phyloP scores from a whole-genome alignment of 92 coral and sea anemone genomes.

The Palythoa grandis region DNA sequence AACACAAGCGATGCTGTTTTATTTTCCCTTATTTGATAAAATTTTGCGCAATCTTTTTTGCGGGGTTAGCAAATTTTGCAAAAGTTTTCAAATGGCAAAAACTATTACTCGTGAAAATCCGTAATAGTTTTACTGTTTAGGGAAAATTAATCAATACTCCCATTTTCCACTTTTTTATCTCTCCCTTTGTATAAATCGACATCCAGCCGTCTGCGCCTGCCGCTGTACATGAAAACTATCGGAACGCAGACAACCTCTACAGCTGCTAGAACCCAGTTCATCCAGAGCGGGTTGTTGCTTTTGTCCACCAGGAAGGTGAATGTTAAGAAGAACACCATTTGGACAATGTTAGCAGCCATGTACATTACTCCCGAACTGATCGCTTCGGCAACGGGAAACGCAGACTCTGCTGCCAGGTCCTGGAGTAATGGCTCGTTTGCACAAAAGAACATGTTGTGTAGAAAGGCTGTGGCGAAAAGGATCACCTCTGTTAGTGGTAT shows the following conservation, averaged over 20 bases:
- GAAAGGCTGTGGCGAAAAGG: constrained; percentile 21
- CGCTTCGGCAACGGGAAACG: constrained; percentile 31
- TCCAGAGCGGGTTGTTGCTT: constrained; percentile 26
- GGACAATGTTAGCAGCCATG: background rate
- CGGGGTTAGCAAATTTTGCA: no score
- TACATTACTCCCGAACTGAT: constrained; percentile 7
- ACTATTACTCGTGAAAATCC: no score
- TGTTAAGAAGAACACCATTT: background rate
- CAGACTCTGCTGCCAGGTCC: constrained; percentile 6
- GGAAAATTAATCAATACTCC: background rate
- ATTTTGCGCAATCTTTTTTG: no score
- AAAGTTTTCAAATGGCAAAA: no score
- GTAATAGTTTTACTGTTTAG: no score
- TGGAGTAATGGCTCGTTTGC: constrained; percentile 22
- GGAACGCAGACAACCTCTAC: constrained; percentile 13
- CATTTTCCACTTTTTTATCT: background rate
- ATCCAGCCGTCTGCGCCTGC: constrained; percentile 3
- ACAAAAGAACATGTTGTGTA: constrained; percentile 31
- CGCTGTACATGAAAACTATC: constrained; percentile 17
- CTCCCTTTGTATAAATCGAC: background rate
- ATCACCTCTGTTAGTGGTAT: constrained; percentile 8
- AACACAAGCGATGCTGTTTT: no score
- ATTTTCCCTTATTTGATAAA: no score
- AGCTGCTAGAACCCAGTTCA: constrained; percentile 35
- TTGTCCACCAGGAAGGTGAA: constrained; percentile 23